These are phyloP conservation scores for Pimephales promelas DNA, from an alignment of 2,113 vertebrate genomes.

Conservation along the genomic window DNA sequence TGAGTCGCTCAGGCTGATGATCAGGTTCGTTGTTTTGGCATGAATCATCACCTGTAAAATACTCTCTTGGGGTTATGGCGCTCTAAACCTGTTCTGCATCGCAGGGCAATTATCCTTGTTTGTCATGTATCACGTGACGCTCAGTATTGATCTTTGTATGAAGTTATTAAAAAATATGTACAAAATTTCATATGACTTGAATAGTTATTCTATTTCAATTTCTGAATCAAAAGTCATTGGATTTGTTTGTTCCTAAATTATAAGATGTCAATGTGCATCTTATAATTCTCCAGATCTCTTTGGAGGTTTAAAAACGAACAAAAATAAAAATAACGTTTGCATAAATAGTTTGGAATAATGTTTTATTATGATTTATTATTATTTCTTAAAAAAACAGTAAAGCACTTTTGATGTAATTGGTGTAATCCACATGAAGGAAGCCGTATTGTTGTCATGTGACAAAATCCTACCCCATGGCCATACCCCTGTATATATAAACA, in stretches of 20 bases:
- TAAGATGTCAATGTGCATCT: not conserved
- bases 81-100: constrained; percentile 38
- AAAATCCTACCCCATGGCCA: not conserved
- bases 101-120: not conserved
- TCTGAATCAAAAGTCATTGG: not conserved
- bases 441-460: constrained; percentile 18
- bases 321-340: not conserved
- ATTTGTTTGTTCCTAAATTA: not conserved
- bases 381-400: not conserved
- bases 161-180: not conserved
- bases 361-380: not conserved
- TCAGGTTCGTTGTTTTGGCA: constrained; percentile 15
- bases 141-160: not conserved
- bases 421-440: not conserved
- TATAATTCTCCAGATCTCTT: too few species aligned
- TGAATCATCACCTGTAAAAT: constrained; percentile 38
- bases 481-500: not conserved
- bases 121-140: not conserved
- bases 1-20: constrained; percentile 43
- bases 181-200: not conserved
- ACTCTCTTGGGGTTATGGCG: not conserved
- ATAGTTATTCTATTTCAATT: not conserved
- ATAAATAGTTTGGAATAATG: not conserved
- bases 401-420: not conserved
- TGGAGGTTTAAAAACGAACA: not conserved